A percentile compares a stretch with the other conserved stretches of the same genome.
Conservation (phyloP, 2,888 invertebrate species). For the Drosophila recens region DNA sequence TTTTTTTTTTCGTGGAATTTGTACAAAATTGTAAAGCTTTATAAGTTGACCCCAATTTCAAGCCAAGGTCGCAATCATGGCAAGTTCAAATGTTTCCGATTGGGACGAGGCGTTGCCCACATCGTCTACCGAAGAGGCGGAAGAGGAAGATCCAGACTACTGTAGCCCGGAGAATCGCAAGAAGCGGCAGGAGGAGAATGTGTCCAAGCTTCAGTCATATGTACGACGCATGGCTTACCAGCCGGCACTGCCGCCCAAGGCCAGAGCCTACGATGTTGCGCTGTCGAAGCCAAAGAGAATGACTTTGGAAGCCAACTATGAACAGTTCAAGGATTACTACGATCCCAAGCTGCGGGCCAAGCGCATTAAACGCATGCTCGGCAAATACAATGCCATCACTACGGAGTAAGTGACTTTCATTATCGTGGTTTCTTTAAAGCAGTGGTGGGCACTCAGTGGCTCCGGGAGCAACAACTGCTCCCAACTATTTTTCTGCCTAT, state of each 20-base stretch:
- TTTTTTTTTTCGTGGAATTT: constrained; percentile 2
- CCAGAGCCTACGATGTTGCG: constrained; percentile 62
- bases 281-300: constrained; percentile 65
- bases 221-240: constrained; percentile 79
- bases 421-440: not conserved
- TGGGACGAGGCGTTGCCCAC: constrained; percentile 76
- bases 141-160: constrained; percentile 64
- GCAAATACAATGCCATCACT: constrained; percentile 67
- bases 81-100: constrained; percentile 68
- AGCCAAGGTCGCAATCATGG: constrained; percentile 44
- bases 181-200: constrained; percentile 61
- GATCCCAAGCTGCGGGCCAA: constrained; percentile 70
- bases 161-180: constrained; percentile 56
- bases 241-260: constrained; percentile 68
- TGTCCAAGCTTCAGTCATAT: constrained; percentile 71
- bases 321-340: constrained; percentile 65
- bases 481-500: too few species aligned
- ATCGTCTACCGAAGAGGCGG: constrained; percentile 45
- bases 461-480: too few species aligned
- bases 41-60: not conserved
- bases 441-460: too few species aligned
- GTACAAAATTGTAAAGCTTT: constrained; percentile 14
- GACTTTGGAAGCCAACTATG: constrained; percentile 59
- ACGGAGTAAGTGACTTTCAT: constrained; percentile 61
- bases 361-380: constrained; percentile 72